Evolutionary conservation across 92 coral and sea anemone species (phyloP).

Genomic region (Muricea muricata): DNA sequence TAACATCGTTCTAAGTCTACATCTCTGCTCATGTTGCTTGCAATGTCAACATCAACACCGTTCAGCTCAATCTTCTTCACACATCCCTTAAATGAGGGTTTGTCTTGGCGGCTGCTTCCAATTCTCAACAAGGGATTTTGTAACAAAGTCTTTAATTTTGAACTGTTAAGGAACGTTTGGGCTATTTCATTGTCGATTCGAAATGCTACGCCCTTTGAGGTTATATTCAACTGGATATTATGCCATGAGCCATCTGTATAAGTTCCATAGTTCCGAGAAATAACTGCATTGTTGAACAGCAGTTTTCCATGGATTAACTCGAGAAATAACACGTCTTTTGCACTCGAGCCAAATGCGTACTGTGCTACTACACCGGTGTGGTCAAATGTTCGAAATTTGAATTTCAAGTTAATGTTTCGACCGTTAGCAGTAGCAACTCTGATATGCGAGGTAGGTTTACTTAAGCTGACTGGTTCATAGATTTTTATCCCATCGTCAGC

Average conservation of each 20-base stretch:
- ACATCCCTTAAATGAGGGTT: slow-evolving; percentile 78
- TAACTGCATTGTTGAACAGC: slow-evolving; percentile 9
- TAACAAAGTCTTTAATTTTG: slow-evolving; percentile 32
- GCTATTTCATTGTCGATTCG: slow-evolving; percentile 61
- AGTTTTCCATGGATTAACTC: slow-evolving; percentile 66
- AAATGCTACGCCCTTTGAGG: slow-evolving; percentile 53
- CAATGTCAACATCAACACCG: slow-evolving; percentile 54
- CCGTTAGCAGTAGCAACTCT: slow-evolving; percentile 9
- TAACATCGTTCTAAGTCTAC: slow-evolving; percentile 46
- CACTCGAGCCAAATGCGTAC: slow-evolving; percentile 50
- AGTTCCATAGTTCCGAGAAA: not conserved
- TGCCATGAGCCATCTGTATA: slow-evolving; percentile 89
- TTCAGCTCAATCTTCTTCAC: slow-evolving; percentile 75
- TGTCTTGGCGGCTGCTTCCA: slow-evolving; percentile 53
- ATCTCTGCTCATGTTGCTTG: slow-evolving; percentile 45
- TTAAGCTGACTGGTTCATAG: slow-evolving; percentile 73
- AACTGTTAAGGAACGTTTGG: slow-evolving; percentile 18
- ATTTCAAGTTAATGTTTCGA: slow-evolving; percentile 50
- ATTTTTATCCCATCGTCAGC: not conserved
- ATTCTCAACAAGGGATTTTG: slow-evolving; percentile 59
- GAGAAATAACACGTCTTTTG: slow-evolving; percentile 61
- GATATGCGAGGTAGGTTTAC: slow-evolving; percentile 69
- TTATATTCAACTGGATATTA: slow-evolving; percentile 64
- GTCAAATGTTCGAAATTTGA: slow-evolving; percentile 84
- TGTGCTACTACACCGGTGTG: slow-evolving; percentile 72